Conservation (phyloP, 2,797 vertebrate species). For the Hoplostethus mediterraneus region DNA sequence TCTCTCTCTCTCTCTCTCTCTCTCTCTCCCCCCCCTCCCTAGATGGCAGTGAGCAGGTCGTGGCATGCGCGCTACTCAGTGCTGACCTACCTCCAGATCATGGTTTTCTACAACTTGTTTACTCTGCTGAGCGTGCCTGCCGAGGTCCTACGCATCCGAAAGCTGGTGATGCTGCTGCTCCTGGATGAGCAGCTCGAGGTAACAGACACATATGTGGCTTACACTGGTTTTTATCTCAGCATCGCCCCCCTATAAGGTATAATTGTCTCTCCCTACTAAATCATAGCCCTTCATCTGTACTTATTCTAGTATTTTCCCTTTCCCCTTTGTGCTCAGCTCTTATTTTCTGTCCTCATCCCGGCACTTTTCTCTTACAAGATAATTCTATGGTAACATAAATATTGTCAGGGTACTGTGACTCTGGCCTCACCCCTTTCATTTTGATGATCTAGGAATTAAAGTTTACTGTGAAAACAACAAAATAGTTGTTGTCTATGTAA, state of each 20-base stretch:
- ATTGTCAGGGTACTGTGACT: constrained; percentile 15
- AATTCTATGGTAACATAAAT: constrained; percentile 32
- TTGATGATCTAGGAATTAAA: too few relatives aligned
- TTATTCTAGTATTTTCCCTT: constrained; percentile 39
- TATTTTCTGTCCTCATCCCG: constrained; percentile 37
- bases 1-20: not conserved
- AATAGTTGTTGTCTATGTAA: constrained; percentile 14
- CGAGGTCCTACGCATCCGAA: constrained; percentile 88
- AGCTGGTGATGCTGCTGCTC: constrained; percentile 92
- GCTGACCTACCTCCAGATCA: constrained; percentile 96
- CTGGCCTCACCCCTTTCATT: too few relatives aligned
- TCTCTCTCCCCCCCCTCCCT: not conserved
- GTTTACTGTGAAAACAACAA: not conserved
- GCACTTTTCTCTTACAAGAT: constrained; percentile 17
- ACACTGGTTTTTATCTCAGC: constrained; percentile 37
- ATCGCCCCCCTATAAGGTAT: constrained; percentile 21
- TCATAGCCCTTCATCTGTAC: constrained; percentile 50
- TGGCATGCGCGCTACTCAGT: constrained; percentile 97
- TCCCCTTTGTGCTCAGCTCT: constrained; percentile 20
- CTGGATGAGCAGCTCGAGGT: constrained; percentile 98
- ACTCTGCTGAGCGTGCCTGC: constrained; percentile 90
- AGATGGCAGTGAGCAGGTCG: constrained; percentile 93
- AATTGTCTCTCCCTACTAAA: constrained; percentile 53
- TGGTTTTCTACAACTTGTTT: constrained; percentile 99
- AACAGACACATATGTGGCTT: constrained; percentile 43